Evolutionary conservation across 2,888 invertebrate genomes (phyloP), one percentile per base, ranked within the genome.

Genomic region (Nomada flava): DNA sequence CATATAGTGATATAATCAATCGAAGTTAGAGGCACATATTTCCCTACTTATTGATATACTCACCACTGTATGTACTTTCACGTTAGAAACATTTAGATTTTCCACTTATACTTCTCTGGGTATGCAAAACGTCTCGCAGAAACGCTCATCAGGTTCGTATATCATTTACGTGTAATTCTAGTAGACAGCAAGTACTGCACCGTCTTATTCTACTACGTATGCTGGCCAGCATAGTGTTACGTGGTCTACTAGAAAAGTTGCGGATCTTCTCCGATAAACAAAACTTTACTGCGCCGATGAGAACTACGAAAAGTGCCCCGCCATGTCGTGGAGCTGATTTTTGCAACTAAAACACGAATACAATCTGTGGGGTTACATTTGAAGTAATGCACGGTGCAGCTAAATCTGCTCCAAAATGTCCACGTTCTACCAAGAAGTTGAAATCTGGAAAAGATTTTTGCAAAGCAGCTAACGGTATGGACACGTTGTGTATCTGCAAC

Each of bases 131-230:
- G 57, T 65, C 82, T 79, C 65, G 67, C 55, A 71, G 70, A 71
- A 67, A 70, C 75, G 55, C 67, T 79, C 80, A 71, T 79, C 70
- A 65, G 60, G 67, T 74, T 67, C 74, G 70, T 82, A 60, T 80
- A 82, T 82, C 80, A 67, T 82, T 82, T 79, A 80, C 80, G 70
- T 63, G 82, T 82, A 82, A 82, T 64, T 80, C 71, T 76, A 82
- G 81, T 72, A 80, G 81, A 71, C 63, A 57, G 26, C 67, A 10
- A 75, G 63, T 65, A 44, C 80, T 67, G 69, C 74, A 70, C 80
- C 62, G 74, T 80, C 63, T 71, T 75, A 68, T 76, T 76, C 80
- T 76, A 69, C 80, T 76, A 64, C 67, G 57, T 60, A 65, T 59
- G 47, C 57, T 63, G 13, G 18, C 2, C 52, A 64, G 50, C 79